Evolutionary conservation across 2,888 invertebrate species (phyloP), one percentile per base, ranked within the genome.

Genomic region (Caenorhabditis wallacei): DNA sequence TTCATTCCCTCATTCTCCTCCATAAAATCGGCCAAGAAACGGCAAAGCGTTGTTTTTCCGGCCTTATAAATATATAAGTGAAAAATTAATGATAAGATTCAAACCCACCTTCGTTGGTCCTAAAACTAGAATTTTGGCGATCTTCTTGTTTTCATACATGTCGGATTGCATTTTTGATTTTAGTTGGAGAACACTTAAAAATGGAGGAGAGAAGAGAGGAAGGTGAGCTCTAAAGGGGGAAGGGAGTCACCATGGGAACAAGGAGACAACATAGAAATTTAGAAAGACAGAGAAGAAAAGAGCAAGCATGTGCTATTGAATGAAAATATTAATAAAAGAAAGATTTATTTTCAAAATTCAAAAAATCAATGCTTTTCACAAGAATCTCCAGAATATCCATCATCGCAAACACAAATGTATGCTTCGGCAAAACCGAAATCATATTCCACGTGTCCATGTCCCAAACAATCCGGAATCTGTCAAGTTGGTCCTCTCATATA

Each of bases 51-150:
- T 2, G 82, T 78, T 76, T 82, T 82, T 18, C 82, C 82, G 8
- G 76, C 71, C 82, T 30, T n/a, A n/a, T n/a, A 30, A n/a, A n/a
- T n/a, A n/a, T n/a, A n/a, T n/a, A n/a, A n/a, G 8, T 30, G 30
- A 30, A 30, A 5, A 3, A 5, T 30, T 26, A 24, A 24, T 24
- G 7, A 20, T 16, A 69, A 46, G 7, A 30, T n/a, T n/a, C n/a
- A 35, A 57, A 82, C 63, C 78, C 35, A 88, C 89, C 57, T 84
- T 86, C 1, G 80, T 61, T n/a, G 89, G 89, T 8, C 89, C 89
- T 13, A 89, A 43, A 18, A 89, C 71, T 53, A 88, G 69, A 43
- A 89, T 88, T 26, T 75, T 81, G 3, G 68, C 76, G 4, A 53
- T 24, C n/a, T 35, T 20, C n/a, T 51, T 63, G 11, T 75, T 57